Conservation (phyloP, 2,113 vertebrate genomes). For the Apistogramma diplotaenia region DNA sequence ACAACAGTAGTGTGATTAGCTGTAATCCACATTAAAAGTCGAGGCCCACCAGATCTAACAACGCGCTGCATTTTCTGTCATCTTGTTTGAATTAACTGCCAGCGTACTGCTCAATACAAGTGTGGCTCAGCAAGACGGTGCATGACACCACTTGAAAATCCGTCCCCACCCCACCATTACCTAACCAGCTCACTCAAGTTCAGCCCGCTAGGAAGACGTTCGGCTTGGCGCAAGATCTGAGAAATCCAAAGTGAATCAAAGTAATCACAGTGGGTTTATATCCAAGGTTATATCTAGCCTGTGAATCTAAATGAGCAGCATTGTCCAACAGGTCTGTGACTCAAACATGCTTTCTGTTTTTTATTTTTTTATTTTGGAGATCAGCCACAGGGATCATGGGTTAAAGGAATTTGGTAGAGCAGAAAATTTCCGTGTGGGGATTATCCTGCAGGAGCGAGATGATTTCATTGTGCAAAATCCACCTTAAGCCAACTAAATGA, state of each 20-base stretch:
- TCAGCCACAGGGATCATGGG: slow-evolving; percentile 8
- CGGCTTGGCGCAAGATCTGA: slow-evolving; percentile 63
- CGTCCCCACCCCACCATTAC: slow-evolving; percentile 43
- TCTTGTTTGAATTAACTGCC: slow-evolving; percentile 22
- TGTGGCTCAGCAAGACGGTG: slow-evolving; percentile 51
- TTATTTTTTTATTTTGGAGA: neutral
- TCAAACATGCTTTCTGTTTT: neutral
- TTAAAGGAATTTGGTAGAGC: slow-evolving; percentile 19
- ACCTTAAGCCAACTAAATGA: slow-evolving; percentile 30
- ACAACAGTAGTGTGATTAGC: neutral
- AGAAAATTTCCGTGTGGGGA: slow-evolving; percentile 40
- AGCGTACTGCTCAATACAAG: slow-evolving; percentile 17
- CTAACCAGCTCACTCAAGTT: slow-evolving; percentile 53
- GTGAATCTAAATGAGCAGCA: slow-evolving; percentile 15
- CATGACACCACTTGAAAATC: slow-evolving; percentile 62
- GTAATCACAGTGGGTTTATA: slow-evolving; percentile 43
- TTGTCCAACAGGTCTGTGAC: neutral
- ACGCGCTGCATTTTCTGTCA: slow-evolving; percentile 44
- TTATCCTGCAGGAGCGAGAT: slow-evolving; percentile 48
- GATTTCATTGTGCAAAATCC: slow-evolving; percentile 53
- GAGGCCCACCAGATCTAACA: neutral
- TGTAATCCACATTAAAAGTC: slow-evolving; percentile 4
- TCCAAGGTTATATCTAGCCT: neutral
- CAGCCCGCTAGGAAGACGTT: slow-evolving; percentile 45
- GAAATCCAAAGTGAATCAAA: slow-evolving; percentile 25